phyloP scores from a whole-genome alignment of 2,888 invertebrate genomes.

The Omphaloscelis lunosa region DNA sequence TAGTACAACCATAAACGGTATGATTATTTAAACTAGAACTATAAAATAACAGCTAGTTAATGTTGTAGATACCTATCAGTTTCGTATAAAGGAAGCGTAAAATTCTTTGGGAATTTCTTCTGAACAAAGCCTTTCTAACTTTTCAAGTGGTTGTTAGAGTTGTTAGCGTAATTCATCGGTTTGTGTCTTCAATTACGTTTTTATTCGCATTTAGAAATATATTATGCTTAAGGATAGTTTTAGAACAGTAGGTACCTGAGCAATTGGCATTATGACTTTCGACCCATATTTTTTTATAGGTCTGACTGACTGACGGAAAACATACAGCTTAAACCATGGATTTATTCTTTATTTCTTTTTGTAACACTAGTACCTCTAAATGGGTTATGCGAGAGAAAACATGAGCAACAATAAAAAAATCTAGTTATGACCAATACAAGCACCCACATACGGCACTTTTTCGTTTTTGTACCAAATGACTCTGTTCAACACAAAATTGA shows the following conservation, averaged over 20 bases:
- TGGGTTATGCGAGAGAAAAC: background rate
- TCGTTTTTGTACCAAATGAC: background rate
- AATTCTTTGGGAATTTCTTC: constrained; percentile 58
- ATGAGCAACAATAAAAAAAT: background rate
- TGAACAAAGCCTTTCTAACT: constrained; percentile 44
- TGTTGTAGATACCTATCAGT: constrained; percentile 62
- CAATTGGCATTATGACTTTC: background rate
- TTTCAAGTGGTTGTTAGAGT: constrained; percentile 35
- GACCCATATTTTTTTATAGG: background rate
- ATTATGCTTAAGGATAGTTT: constrained; percentile 10
- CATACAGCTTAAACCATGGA: background rate
- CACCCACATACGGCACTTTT: background rate
- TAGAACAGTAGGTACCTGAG: background rate
- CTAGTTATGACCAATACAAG: background rate
- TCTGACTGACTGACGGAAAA: background rate
- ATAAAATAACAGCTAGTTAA: constrained; percentile 65
- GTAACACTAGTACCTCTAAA: background rate
- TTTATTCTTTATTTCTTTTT: background rate
- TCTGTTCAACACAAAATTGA: background rate
- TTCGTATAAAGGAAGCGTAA: constrained; percentile 54
- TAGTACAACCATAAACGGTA: constrained; percentile 67
- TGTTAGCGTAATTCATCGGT: constrained; percentile 52
- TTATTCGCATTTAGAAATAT: constrained; percentile 48
- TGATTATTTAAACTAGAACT: constrained; percentile 67
- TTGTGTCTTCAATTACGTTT: constrained; percentile 54